Evolutionary conservation across 2,888 invertebrate genomes (phyloP), one percentile per base, ranked within the genome.

Genomic region (Trissolcus brochymenae): DNA sequence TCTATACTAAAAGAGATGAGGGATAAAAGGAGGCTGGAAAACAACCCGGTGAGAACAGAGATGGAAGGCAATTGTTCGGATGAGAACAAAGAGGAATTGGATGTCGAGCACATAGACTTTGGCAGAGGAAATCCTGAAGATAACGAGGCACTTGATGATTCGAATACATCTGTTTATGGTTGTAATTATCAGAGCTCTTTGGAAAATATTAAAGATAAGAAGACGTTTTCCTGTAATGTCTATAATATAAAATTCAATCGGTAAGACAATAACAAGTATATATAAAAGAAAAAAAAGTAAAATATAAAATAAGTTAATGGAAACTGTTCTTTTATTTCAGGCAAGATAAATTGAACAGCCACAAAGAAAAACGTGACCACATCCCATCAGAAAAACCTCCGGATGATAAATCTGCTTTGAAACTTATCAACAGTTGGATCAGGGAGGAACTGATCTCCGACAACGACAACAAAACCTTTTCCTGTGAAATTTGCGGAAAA

Each of bases 341-440:
- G 17, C 82, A 81, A n/a, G 83, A 84, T 14, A 65, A 82, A 66
- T 60, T 84, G 2, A 80, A 83, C 9, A 84, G 82, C 54, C 86
- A 83, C 25, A 82, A 80, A 71, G 79, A 81, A 57, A 79, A 81
- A 11, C 81, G 82, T 14, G 81, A 80, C 2, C 82, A 85, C 29
- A 70, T 81, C 11, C 82, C 83, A 25, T 57, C 75, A 4, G 80
- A 82, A 64, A 84, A 82, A 62, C 83, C 83, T 13, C 79, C 81
- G 0, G 86, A 86, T 17, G 84, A 84, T 7, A 84, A 84, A 54
- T 82, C 83, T 0, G 82, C 84, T 0, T 83, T 87, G 16, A 86
- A 86, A 61, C 61, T 87, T 16, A 86, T 87, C 65, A 87, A 87
- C 50, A 84, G 71, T 13, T 86, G 86, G 87, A 86, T 87, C 43